A percentile compares a stretch with the other conserved stretches of the same genome.
These are phyloP conservation scores for Sandelia bainsii DNA, from an alignment of 2,797 vertebrate species.

Conservation along the genomic window DNA sequence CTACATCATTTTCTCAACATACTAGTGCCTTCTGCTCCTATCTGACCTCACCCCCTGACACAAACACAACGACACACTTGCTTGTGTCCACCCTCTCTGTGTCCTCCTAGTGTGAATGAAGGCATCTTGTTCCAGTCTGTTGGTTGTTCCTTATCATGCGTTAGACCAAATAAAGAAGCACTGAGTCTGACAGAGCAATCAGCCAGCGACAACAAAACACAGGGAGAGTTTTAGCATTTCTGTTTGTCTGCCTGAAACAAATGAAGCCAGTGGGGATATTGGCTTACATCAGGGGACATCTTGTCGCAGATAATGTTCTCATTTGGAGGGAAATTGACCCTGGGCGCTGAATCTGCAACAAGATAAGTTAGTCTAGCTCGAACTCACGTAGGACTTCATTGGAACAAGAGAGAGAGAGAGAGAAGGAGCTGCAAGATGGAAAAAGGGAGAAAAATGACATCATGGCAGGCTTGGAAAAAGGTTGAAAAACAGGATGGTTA, in stretches of 20 bases:
- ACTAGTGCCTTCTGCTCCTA: neutral
- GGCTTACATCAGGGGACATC: conserved; percentile 72
- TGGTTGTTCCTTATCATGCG: conserved; percentile 55
- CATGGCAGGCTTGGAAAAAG: neutral
- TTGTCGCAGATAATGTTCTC: conserved; percentile 78
- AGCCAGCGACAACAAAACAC: conserved; percentile 53
- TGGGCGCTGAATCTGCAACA: conserved; percentile 58
- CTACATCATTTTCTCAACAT: neutral
- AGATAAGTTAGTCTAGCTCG: conserved; percentile 62
- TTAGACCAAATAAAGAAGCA: conserved; percentile 63
- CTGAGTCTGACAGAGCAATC: conserved; percentile 68
- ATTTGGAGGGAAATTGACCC: conserved; percentile 80
- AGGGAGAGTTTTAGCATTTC: conserved; percentile 55
- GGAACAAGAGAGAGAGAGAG: conserved; percentile 31
- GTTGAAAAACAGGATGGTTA: neutral
- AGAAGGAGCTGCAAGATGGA: conserved; percentile 2
- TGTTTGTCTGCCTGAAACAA: conserved; percentile 73
- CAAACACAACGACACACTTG: neutral
- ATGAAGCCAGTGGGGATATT: conserved; percentile 67
- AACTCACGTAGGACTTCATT: conserved; percentile 61
- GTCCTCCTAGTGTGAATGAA: conserved; percentile 10
- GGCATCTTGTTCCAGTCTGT: conserved; percentile 54
- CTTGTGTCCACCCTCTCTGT: neutral
- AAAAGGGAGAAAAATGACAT: conserved; percentile 9
- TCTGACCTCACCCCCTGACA: neutral